Evolutionary conservation across 1,140 invertebrate genomes (phyloP), one percentile per base, ranked within the genome.

Genomic region (Drosophila azteca): DNA sequence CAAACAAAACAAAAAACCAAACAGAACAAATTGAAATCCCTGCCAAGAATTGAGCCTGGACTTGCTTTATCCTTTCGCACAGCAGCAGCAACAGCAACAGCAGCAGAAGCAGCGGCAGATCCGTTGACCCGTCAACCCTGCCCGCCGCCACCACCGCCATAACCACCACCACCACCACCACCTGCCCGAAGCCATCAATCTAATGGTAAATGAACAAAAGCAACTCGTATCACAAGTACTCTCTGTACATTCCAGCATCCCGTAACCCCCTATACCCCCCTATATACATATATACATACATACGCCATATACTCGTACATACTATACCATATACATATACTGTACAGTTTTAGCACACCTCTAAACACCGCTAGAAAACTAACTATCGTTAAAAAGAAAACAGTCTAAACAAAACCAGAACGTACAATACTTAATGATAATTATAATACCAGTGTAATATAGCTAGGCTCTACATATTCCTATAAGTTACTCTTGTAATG

Each of bases 161-260:
- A 0, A 20, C 17, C 17, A 20, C 17, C 17, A 1, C 17, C 0
- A 6, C 55, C 24, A 70, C 35, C 0, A 35, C 44, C 35, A 1
- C 39, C 44, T 22, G 58, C 45, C 49, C 50, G 55, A 54, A 61
- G 63, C 58, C 75, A 59, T 54, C 61, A 57, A 26, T 53, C 54
- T 81, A 85, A 85, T 85, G 81, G 81, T 85, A 85, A 85, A 77
- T 85, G 77, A 85, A 85, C 71, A 71, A 68, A 77, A 71, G 66
- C 78, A 81, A 81, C 78, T 80, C 60, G 35, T 61, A 76, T 58
- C 58, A 54, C 67, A 69, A 57, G 64, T 69, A 68, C 66, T 54
- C 53, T 26, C 50, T 69, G 66, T 69, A 68, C 66, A 69, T 66
- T 68, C 24, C 17, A 68, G 61, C 61, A 65, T 53, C 6, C 65